Conservation (phyloP, 2,113 vertebrate genomes). For the Tichodroma muraria region DNA sequence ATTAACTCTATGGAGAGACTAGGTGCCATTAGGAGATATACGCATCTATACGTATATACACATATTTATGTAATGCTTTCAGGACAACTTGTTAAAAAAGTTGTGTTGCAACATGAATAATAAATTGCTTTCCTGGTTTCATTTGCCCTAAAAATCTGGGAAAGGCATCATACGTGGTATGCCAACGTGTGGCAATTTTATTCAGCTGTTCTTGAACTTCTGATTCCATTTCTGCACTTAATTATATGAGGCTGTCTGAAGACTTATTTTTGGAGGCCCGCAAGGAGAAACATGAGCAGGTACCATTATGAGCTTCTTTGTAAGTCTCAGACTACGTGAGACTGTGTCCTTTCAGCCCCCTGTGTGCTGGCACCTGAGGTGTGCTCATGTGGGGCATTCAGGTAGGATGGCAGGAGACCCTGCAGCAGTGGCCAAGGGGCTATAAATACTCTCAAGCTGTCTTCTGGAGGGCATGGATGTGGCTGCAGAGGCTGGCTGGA, state of each 20-base stretch:
- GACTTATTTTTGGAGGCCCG: background rate
- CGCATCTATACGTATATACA: background rate
- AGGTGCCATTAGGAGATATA: background rate
- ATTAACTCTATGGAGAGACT: background rate
- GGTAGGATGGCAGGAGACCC: background rate
- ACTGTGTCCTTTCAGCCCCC: fast-evolving
- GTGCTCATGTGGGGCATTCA: fast-evolving
- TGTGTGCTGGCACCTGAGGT: background rate
- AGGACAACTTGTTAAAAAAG: background rate
- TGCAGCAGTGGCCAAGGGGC: background rate
- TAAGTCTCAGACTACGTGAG: fast-evolving
- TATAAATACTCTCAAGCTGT: fast-evolving
- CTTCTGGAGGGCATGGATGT: background rate
- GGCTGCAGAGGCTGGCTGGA: background rate
- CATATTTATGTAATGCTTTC: background rate
- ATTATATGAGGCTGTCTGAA: background rate
- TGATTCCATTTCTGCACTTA: background rate
- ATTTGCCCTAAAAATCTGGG: background rate
- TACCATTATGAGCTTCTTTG: background rate
- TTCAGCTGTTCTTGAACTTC: background rate
- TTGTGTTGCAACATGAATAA: background rate
- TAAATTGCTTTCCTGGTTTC: background rate
- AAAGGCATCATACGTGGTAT: background rate
- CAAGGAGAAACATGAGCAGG: background rate
- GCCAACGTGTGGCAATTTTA: background rate